phyloP scores from a whole-genome alignment of 2,888 invertebrate species.

The Ethmia dodecea region DNA sequence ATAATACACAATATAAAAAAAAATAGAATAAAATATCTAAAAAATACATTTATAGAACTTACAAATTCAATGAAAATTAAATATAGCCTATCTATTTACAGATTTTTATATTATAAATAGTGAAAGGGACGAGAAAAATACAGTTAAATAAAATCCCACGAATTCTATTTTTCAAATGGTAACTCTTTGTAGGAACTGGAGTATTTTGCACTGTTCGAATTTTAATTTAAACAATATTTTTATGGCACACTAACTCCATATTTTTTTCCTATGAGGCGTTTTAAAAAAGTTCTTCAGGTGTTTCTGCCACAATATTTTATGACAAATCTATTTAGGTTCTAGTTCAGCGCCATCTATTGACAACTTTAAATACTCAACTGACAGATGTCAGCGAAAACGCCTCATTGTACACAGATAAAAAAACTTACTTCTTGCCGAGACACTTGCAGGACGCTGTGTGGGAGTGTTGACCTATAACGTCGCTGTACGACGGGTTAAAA shows the following conservation, averaged over 20 bases:
- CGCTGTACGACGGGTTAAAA: conserved; percentile 51
- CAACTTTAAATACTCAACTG: not conserved
- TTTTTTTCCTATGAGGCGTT: not conserved
- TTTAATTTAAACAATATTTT: conserved; percentile 21
- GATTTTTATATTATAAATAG: conserved; percentile 26
- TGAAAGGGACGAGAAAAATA: conserved; percentile 14
- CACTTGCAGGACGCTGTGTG: conserved; percentile 63
- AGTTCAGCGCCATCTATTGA: not conserved
- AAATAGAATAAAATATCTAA: conserved; percentile 15
- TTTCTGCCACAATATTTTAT: not conserved
- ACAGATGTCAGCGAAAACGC: too few species aligned
- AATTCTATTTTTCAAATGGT: conserved; percentile 16
- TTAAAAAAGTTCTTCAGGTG: not conserved
- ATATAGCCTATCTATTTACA: conserved; percentile 48
- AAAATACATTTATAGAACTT: conserved; percentile 9
- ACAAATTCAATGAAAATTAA: conserved; percentile 16
- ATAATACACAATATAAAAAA: conserved; percentile 20
- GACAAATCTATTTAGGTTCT: too few species aligned
- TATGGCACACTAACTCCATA: conserved; percentile 44
- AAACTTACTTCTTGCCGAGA: conserved; percentile 43
- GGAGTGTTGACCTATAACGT: conserved; percentile 42
- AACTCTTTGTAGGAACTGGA: conserved; percentile 39
- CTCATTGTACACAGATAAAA: not conserved
- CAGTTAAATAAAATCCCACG: not conserved
- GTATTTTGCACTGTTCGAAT: conserved; percentile 27